Conservation (phyloP, 1,140 invertebrate species). For the Caenorhabditis tropicalis region DNA sequence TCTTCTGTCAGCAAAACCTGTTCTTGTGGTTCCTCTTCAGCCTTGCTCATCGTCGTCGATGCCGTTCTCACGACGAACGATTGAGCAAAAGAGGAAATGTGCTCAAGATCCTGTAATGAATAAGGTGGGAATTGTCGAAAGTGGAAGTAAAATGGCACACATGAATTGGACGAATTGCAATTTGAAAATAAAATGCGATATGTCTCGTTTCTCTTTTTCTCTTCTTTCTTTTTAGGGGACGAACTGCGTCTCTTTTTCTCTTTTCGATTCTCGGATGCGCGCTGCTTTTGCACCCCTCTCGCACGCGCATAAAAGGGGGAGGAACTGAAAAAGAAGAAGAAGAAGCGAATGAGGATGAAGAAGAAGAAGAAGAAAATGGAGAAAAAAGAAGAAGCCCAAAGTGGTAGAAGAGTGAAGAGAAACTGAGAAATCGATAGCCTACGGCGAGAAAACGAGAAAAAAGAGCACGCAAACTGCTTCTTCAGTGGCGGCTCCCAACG, state of each 20-base stretch:
- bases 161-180: conserved; percentile 27
- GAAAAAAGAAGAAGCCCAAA: not conserved
- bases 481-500: not conserved
- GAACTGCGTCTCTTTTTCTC: conserved; percentile 19
- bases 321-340: conserved; percentile 29
- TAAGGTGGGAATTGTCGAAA: not conserved
- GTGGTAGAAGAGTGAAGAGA: conserved; percentile 5
- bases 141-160: not conserved
- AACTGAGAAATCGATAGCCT: conserved; percentile 36
- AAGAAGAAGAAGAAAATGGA: not conserved
- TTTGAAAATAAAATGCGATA: conserved; percentile 44
- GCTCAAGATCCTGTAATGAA: not conserved
- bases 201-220: conserved; percentile 31
- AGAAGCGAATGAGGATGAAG: not conserved
- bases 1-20: conserved; percentile 7
- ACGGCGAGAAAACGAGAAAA: conserved; percentile 36
- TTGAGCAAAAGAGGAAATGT: not conserved
- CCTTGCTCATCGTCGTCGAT: not conserved
- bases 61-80: conserved; percentile 2
- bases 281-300: conserved; percentile 5
- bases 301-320: not conserved
- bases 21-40: not conserved
- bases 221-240: not conserved
- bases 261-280: conserved; percentile 9
- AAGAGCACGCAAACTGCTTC: not conserved